phyloP scores from a whole-genome alignment of 2,888 invertebrate species.

The Morpho deidamia region DNA sequence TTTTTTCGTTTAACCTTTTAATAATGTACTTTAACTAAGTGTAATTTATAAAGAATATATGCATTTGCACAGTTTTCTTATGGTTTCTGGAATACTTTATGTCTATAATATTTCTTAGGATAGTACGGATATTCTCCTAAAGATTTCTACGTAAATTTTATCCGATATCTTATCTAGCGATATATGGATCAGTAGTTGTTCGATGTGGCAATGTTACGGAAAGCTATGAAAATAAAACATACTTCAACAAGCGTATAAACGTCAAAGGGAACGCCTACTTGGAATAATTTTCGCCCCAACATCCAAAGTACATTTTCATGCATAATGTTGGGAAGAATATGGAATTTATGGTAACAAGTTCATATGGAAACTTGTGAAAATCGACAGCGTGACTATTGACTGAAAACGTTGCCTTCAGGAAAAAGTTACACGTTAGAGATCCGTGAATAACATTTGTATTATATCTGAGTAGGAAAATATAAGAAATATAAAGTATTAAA shows the following conservation, averaged over 20 bases:
- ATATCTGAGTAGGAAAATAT: no score
- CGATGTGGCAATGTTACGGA: conserved; percentile 39
- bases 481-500: no score
- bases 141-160: conserved; percentile 1
- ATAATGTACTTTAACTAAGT: no score
- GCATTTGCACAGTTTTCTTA: no score
- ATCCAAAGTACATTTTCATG: conserved; percentile 57
- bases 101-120: neutral
- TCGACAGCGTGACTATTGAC: conserved; percentile 16
- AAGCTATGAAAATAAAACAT: conserved; percentile 66
- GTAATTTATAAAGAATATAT: neutral
- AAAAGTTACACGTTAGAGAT: neutral
- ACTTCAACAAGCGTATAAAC: conserved; percentile 65
- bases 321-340: conserved; percentile 47
- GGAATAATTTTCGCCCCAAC: conserved; percentile 63
- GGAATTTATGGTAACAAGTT: conserved; percentile 48
- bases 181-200: conserved; percentile 16
- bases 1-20: no score
- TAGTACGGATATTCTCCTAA: neutral
- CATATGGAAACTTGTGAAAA: conserved; percentile 29
- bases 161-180: conserved; percentile 9
- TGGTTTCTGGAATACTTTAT: no score
- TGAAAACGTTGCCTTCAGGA: neutral
- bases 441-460: no score
- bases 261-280: conserved; percentile 61